Percentiles rank a stretch among this genome's conserved stretches.
phyloP scores from a whole-genome alignment of 37 sponge, comb jelly and placozoan genomes.

The Diacarnus erythraeanus region DNA sequence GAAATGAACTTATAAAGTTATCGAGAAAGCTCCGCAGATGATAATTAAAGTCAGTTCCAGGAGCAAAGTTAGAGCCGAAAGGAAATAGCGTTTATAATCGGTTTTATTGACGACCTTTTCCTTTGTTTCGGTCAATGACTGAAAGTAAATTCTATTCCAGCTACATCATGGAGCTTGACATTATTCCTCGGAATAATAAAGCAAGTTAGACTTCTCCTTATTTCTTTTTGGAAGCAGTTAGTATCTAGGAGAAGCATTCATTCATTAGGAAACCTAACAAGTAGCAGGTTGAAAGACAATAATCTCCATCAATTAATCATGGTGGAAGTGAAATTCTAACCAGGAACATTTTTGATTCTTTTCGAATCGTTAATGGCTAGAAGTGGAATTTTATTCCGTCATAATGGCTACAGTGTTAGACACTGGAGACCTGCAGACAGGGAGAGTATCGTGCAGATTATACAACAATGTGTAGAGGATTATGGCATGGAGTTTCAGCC shows the following conservation, averaged over 20 bases:
- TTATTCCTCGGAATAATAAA: too few relatives aligned
- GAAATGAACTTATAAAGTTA: not conserved
- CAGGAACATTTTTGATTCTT: too few relatives aligned
- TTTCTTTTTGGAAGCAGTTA: too few relatives aligned
- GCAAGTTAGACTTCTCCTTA: not conserved
- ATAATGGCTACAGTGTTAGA: slow-evolving; percentile 11
- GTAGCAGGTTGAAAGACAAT: too few relatives aligned
- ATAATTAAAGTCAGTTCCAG: not conserved
- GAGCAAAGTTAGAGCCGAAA: slow-evolving; percentile 2
- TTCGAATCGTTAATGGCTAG: not conserved
- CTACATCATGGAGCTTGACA: too few relatives aligned
- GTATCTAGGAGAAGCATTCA: too few relatives aligned
- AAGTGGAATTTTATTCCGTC: not conserved
- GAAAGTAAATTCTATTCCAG: too few relatives aligned
- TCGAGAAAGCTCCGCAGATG: not conserved
- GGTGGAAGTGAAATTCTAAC: not conserved
- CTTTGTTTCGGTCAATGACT: too few relatives aligned
- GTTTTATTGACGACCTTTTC: too few relatives aligned
- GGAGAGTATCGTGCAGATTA: slow-evolving; percentile 17
- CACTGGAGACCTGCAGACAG: slow-evolving; percentile 45
- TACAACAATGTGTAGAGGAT: slow-evolving; percentile 26
- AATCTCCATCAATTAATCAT: too few relatives aligned
- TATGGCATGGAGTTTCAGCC: slow-evolving; percentile 61
- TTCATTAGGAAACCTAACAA: too few relatives aligned
- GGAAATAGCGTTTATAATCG: too few relatives aligned